Evolutionary conservation across 2,888 invertebrate genomes (phyloP).

Genomic region (Lepetodrilus schrolli): DNA sequence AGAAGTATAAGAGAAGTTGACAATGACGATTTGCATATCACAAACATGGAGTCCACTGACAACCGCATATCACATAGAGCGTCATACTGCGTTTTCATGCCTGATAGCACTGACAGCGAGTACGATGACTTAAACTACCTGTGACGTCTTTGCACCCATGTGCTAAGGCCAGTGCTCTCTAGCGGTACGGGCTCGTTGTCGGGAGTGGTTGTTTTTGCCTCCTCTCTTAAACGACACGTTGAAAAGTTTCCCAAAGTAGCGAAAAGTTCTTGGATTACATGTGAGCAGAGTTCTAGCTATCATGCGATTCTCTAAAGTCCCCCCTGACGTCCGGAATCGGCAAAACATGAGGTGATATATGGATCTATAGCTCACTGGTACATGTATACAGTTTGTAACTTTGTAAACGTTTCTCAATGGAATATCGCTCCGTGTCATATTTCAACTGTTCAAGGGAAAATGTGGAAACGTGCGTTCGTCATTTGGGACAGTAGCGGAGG

Average conservation of each 20-base stretch:
- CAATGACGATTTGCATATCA: slow-evolving; percentile 7
- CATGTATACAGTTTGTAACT: slow-evolving; percentile 1
- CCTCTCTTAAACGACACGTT: background rate
- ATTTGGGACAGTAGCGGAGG: background rate
- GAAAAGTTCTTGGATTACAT: slow-evolving; percentile 20
- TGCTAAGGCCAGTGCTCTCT: background rate
- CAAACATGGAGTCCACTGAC: background rate
- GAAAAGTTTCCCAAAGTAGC: slow-evolving; percentile 11
- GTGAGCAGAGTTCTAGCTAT: background rate
- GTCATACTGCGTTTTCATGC: background rate
- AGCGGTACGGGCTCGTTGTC: background rate
- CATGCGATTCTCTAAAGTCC: background rate
- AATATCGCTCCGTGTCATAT: background rate
- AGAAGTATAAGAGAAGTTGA: background rate
- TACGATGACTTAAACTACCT: slow-evolving; percentile 5
- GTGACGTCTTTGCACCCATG: background rate
- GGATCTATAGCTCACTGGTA: background rate
- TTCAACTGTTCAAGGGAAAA: background rate
- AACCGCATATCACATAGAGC: background rate
- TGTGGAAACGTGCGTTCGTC: background rate
- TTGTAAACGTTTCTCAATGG: background rate
- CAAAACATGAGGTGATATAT: slow-evolving; percentile 23
- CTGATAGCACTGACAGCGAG: background rate
- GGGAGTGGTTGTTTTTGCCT: slow-evolving; percentile 20
- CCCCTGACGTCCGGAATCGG: background rate